A percentile compares a stretch with the other conserved stretches of the same genome.
Conservation (phyloP, 2,113 vertebrate species). For the Asarcornis scutulata region DNA sequence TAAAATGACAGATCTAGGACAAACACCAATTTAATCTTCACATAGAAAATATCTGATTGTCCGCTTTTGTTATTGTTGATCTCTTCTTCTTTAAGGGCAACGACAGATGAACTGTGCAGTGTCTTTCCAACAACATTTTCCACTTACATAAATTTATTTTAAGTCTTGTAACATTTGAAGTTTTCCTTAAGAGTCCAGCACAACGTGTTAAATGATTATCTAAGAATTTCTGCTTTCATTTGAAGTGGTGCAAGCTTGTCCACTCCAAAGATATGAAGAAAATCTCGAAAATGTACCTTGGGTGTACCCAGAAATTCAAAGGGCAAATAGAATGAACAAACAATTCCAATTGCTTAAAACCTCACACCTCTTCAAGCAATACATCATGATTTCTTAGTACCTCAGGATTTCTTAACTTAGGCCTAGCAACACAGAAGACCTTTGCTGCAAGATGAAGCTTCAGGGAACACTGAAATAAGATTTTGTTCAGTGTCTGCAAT, state of each 20-base stretch:
- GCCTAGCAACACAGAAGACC: background rate
- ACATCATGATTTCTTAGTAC: background rate
- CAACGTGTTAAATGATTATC: background rate
- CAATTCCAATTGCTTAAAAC: background rate
- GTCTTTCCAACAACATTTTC: background rate
- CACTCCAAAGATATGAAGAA: background rate
- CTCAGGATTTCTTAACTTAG: background rate
- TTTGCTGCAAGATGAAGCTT: background rate
- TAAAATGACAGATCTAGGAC: slow-evolving; percentile 6
- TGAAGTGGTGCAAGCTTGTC: background rate
- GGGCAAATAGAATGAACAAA: background rate
- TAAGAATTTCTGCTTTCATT: background rate
- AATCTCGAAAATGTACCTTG: background rate
- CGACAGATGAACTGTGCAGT: background rate
- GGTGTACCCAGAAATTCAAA: background rate
- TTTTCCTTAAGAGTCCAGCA: background rate
- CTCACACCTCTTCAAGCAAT: background rate
- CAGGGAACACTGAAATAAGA: background rate
- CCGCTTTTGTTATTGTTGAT: background rate
- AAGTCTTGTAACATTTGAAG: background rate
- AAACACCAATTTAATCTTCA: slow-evolving; percentile 2
- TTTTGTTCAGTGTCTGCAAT: background rate
- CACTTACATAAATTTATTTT: background rate
- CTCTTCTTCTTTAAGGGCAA: background rate
- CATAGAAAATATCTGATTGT: background rate